These are phyloP conservation scores for Silurus lanzhouensis DNA, from an alignment of 2,797 vertebrate genomes.

Conservation along the genomic window DNA sequence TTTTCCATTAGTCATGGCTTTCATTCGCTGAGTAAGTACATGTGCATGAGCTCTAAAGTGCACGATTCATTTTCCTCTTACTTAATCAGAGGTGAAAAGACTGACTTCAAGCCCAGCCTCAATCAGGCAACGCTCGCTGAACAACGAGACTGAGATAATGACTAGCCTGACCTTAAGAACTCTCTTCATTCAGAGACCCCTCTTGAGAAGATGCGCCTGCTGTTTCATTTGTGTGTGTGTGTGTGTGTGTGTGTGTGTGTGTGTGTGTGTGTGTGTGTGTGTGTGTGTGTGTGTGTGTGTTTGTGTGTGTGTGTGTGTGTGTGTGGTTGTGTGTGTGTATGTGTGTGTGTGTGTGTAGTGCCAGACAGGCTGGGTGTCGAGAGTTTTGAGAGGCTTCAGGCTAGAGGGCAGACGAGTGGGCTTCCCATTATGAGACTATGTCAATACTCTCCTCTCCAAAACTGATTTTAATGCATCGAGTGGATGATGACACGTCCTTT, in stretches of 20 bases:
- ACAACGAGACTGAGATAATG: slow-evolving; percentile 14
- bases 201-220: background rate
- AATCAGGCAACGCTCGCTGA: background rate
- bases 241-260: background rate
- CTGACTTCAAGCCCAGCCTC: background rate
- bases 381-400: slow-evolving; percentile 27
- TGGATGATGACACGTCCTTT: slow-evolving; percentile 8
- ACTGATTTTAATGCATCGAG: slow-evolving; percentile 14
- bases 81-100: slow-evolving; percentile 7
- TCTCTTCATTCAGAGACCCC: slow-evolving; percentile 13
- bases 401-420: slow-evolving; percentile 25
- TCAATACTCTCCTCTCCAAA: slow-evolving; percentile 37
- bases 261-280: slow-evolving; percentile 10
- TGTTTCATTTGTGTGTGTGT: background rate
- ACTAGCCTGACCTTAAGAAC: slow-evolving; percentile 18
- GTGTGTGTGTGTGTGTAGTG: background rate
- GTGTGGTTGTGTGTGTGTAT: slow-evolving; percentile 1
- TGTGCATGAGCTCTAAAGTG: background rate
- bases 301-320: slow-evolving; percentile 5
- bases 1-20: slow-evolving; percentile 7
- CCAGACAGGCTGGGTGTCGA: slow-evolving; percentile 14
- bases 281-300: background rate
- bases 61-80: background rate
- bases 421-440: slow-evolving; percentile 26
- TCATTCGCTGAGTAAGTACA: slow-evolving; percentile 8